Conservation (phyloP, 1,140 invertebrate species). For the Anastrepha ludens region DNA sequence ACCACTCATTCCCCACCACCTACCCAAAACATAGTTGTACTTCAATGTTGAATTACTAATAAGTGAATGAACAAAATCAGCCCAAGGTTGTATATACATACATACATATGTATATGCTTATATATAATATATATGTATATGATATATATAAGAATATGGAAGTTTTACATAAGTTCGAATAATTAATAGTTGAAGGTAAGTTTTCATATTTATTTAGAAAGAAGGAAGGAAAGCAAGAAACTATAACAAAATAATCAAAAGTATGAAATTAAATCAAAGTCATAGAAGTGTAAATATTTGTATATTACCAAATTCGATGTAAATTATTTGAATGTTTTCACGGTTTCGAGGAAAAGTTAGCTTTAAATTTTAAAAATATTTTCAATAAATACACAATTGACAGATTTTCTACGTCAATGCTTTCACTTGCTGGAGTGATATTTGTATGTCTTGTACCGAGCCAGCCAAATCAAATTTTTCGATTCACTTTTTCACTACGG, state of each 20-base stretch:
- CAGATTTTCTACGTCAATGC: no score
- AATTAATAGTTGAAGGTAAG: not conserved
- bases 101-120: not conserved
- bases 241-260: not conserved
- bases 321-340: not conserved
- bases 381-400: not conserved
- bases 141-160: not conserved
- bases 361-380: not conserved
- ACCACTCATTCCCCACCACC: constrained; percentile 13
- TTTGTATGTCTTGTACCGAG: no score
- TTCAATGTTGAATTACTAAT: not conserved
- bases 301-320: not conserved
- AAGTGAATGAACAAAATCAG: not conserved
- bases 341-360: not conserved
- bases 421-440: no score
- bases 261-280: not conserved
- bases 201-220: not conserved
- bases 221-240: not conserved
- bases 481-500: no score
- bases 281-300: not conserved
- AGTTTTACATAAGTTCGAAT: not conserved
- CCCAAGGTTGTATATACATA: constrained; percentile 12
- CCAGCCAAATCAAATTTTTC: no score
- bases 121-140: not conserved
- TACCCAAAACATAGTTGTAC: not conserved